phyloP scores from a whole-genome alignment of 2,888 invertebrate species.

The Pasiphila rectangulata region DNA sequence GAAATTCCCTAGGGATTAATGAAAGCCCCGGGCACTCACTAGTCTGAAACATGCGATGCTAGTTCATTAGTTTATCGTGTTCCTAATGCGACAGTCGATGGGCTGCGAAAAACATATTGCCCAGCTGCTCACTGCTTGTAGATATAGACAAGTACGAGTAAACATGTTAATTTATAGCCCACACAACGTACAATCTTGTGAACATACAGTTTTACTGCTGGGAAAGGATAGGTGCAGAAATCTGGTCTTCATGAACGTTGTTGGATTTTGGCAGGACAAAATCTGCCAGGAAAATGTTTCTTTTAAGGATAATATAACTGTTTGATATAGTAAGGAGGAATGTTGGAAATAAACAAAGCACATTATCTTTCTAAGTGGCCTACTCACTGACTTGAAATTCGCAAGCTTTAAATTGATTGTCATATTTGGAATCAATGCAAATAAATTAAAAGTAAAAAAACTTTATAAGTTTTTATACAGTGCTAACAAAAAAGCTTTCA shows the following conservation, averaged over 20 bases:
- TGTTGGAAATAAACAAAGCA: no score
- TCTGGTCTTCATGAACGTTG: conserved; percentile 1
- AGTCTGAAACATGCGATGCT: background rate
- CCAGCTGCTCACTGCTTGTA: conserved; percentile 26
- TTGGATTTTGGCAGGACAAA: background rate
- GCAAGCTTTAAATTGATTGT: no score
- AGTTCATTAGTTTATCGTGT: conserved; percentile 11
- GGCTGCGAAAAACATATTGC: conserved; percentile 51
- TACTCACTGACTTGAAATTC: no score
- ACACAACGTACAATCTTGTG: conserved; percentile 23
- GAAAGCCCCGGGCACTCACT: no score
- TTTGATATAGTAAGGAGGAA: no score
- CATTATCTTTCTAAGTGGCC: no score
- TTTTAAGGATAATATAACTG: no score
- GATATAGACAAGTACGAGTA: conserved; percentile 42
- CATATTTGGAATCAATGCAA: no score
- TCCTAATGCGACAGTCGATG: conserved; percentile 39
- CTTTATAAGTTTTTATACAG: background rate
- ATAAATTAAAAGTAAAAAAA: no score
- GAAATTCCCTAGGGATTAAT: no score
- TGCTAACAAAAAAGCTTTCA: no score
- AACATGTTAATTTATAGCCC: conserved; percentile 45
- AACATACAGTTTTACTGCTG: conserved; percentile 17
- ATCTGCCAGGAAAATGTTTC: no score
- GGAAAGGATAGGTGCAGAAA: background rate